Percentiles rank a stretch among this genome's conserved stretches.
phyloP scores from a whole-genome alignment of 2,113 vertebrate species.

The Panurus biarmicus region DNA sequence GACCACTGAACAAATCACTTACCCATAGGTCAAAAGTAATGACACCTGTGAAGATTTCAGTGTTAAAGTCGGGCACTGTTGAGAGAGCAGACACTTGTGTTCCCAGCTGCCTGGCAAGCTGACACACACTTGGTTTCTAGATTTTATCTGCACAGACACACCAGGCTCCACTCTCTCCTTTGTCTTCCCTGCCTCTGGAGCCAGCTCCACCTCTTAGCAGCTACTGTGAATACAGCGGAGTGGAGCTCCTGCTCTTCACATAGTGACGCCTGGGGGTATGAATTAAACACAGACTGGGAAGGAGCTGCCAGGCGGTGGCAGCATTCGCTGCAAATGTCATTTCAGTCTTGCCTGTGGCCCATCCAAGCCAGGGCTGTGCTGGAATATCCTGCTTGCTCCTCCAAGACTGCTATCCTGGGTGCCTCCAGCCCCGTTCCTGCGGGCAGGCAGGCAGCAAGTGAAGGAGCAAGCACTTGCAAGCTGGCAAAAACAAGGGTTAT shows the following conservation, averaged over 20 bases:
- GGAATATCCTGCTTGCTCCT: neutral
- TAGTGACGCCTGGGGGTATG: fast-evolving
- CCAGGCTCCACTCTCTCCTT: neutral
- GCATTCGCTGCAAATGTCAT: neutral
- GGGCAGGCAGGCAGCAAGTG: neutral
- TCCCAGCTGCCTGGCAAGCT: neutral
- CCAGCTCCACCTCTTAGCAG: neutral
- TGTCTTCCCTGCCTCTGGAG: neutral
- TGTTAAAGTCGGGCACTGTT: neutral
- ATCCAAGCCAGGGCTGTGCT: neutral
- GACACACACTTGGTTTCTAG: neutral
- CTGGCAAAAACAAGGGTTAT: neutral
- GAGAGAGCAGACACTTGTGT: neutral
- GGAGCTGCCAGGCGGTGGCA: constrained; percentile 20
- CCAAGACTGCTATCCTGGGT: no score
- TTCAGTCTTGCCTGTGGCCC: neutral
- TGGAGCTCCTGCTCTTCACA: neutral
- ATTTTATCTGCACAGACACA: neutral
- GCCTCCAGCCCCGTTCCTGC: neutral
- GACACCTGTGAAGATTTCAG: neutral
- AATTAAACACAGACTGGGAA: neutral
- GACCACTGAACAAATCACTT: neutral
- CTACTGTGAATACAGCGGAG: fast-evolving
- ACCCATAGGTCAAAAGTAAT: neutral
- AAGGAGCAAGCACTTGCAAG: neutral